Evolutionary conservation across 2,797 vertebrate genomes (phyloP).

Genomic region (Zalophus californianus): DNA sequence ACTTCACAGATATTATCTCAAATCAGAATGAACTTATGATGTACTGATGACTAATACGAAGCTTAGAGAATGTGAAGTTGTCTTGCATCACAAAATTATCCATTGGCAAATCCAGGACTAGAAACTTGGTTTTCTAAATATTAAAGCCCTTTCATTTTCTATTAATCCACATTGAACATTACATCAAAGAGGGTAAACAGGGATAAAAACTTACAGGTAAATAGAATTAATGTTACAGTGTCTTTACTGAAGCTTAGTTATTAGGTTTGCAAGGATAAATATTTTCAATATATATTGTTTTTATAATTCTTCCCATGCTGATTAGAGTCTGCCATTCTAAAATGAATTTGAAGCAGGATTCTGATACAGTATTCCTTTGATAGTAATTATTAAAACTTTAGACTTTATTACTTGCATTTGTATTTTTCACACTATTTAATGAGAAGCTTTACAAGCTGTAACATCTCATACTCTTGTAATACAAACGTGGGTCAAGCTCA

Average conservation of each 20-base stretch:
- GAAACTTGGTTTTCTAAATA: not conserved
- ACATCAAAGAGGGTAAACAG: not conserved
- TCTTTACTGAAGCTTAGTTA: not conserved
- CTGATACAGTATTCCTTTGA: not conserved
- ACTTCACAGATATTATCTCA: not conserved
- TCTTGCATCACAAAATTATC: not conserved
- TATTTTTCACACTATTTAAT: not conserved
- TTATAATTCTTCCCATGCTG: not conserved
- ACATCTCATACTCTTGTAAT: not conserved
- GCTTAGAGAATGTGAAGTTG: not conserved
- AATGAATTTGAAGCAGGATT: not conserved
- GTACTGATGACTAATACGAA: not conserved
- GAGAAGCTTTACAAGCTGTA: not conserved
- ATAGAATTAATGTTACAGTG: not conserved
- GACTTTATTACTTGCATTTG: slow-evolving; percentile 11
- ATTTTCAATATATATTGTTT: not conserved
- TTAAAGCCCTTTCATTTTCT: not conserved
- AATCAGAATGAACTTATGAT: not conserved
- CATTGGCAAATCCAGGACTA: not conserved
- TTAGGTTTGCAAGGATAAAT: not conserved
- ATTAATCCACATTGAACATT: not conserved
- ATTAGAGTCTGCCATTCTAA: not conserved
- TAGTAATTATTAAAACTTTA: not conserved
- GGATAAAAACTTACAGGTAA: not conserved
- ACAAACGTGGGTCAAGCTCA: slow-evolving; percentile 11